Evolutionary conservation across 2,888 invertebrate genomes (phyloP), one percentile per base, ranked within the genome.

Genomic region (Mayetiola destructor): DNA sequence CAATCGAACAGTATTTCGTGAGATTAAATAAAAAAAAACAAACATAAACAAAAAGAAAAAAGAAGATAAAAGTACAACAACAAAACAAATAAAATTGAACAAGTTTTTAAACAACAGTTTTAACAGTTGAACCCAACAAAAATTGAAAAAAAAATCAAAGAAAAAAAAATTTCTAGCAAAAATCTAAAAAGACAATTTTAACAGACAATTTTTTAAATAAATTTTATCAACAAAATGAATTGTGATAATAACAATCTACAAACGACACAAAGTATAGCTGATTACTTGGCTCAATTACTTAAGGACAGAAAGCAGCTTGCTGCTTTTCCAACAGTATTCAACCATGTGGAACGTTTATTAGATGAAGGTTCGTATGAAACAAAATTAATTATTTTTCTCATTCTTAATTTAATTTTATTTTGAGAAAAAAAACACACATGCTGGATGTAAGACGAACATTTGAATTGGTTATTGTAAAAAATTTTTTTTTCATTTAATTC

Each of bases 271-370:
- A 92, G 91, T 80, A 90, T 92, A 80, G 94, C 97, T 77, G 97
- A 99, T 80, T 99, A 99, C 81, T 83, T 99, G 81, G 95, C 97
- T 75, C 97, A 99, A 80, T 84, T 99, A 79, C 84, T 99, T 75
- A 99, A 99, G 84, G 99, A 99, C 84, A 92, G 96, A 81, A 97
- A 97, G 81, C 96, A 97, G 81, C 83, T 99, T 75, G 93, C 94
- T 71, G 96, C 96, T 73, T 95, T 99, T 80, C 97, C 97, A 67
- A 96, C 95, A 82, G 92, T 97, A 76, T 99, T 99, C 81, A 86
- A 93, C 78, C 97, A 99, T 80, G 86, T 96, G 75, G 97, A 99
- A 78, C 85, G 97, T 75, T 86, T 99, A 69, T 81, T 99, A 73
- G 99, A 99, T 75, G 97, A 99, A 88, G 97, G 97, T 99, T 83